Evolutionary conservation across 2,113 vertebrate species (phyloP).

Genomic region (Oostethus manadensis): DNA sequence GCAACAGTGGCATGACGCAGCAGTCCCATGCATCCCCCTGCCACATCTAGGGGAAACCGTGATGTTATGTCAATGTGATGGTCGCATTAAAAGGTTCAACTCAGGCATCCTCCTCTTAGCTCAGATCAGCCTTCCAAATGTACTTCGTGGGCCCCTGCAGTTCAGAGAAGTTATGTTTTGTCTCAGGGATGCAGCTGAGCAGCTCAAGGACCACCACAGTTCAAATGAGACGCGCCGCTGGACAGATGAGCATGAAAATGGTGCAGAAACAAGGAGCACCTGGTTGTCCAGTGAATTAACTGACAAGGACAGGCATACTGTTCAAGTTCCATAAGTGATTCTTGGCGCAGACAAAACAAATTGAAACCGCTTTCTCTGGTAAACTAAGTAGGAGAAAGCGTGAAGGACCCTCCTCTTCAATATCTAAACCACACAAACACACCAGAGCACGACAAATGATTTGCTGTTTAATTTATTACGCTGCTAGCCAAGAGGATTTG

Average conservation of each 20-base stretch:
- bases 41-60: too few relatives aligned
- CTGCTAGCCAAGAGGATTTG: slow-evolving; percentile 58
- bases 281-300: neutral
- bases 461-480: slow-evolving; percentile 62
- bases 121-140: too few relatives aligned
- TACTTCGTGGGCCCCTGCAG: neutral
- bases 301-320: neutral
- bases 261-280: slow-evolving; percentile 12
- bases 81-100: too few relatives aligned
- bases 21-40: too few relatives aligned
- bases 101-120: too few relatives aligned
- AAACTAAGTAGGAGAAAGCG: slow-evolving; percentile 34
- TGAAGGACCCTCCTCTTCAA: slow-evolving; percentile 51
- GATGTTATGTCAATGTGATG: too few relatives aligned
- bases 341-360: slow-evolving; percentile 7
- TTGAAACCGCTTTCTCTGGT: slow-evolving; percentile 33
- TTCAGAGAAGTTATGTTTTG: slow-evolving; percentile 10
- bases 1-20: too few relatives aligned
- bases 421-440: slow-evolving; percentile 58
- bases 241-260: slow-evolving; percentile 17
- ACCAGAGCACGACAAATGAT: slow-evolving; percentile 67
- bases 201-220: slow-evolving; percentile 53
- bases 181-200: slow-evolving; percentile 12
- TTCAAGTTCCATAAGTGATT: slow-evolving; percentile 4
- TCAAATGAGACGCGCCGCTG: slow-evolving; percentile 1